Evolutionary conservation across 2,888 invertebrate genomes (phyloP).

Genomic region (Cheilosia soror): DNA sequence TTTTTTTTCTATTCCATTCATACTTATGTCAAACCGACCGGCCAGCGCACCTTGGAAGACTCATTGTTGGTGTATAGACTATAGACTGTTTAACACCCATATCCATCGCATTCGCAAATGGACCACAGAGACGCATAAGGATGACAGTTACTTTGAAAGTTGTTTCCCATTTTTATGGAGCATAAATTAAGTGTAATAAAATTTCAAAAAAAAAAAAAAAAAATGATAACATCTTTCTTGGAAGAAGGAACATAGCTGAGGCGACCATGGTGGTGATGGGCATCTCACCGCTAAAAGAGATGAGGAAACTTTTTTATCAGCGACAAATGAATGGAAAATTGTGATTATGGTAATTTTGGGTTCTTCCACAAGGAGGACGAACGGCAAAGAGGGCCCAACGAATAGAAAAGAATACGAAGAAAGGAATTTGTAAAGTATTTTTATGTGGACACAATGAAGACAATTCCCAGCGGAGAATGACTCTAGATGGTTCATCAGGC

Average conservation of each 20-base stretch:
- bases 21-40: background rate
- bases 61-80: background rate
- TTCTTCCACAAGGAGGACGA: background rate
- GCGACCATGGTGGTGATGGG: conserved; percentile 3
- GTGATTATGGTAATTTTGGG: conserved; percentile 73
- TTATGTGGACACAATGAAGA: conserved; percentile 71
- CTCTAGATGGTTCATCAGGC: conserved; percentile 64
- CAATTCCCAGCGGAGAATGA: conserved; percentile 50
- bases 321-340: conserved; percentile 74
- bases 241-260: background rate
- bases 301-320: conserved; percentile 70
- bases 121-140: conserved; percentile 46
- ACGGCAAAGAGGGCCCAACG: background rate
- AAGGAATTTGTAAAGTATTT: conserved; percentile 66
- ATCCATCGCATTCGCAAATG: conserved; percentile 46
- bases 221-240: conserved; percentile 65
- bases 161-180: conserved; percentile 70
- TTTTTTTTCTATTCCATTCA: background rate
- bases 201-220: conserved; percentile 35
- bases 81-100: conserved; percentile 35
- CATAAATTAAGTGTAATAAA: conserved; percentile 75
- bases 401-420: conserved; percentile 33
- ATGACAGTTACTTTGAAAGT: conserved; percentile 72
- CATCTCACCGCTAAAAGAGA: conserved; percentile 25
- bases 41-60: background rate